Evolutionary conservation across 2,113 vertebrate genomes (phyloP), one percentile per base, ranked within the genome.

Genomic region (Amphiprion percula): DNA sequence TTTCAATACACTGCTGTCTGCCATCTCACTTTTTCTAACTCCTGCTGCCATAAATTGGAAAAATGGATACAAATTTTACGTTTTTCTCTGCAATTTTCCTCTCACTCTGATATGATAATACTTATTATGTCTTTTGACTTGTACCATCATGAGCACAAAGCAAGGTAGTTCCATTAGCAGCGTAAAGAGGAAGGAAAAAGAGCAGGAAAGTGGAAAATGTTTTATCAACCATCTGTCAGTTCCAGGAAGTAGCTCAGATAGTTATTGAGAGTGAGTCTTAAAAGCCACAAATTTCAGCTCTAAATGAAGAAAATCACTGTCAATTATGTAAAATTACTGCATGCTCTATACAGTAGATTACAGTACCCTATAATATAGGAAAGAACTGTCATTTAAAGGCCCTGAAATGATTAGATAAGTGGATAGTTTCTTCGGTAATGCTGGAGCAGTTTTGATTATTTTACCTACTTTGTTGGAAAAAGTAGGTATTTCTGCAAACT

Each of bases 41-140:
- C 30, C 1, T 5, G 30, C 30, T 6, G 30, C 30, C 30, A 30
- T 30, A 6, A 30, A 30, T 4, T 30, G 30, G 30, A 30, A 30
- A 4, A 5, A 30, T 6, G 30, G 6, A 30, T 5, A 30, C 30
- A 30, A 30, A 30, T 30, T 30, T 4, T 30, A 30, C 30, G 2
- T 30, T 30, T 30, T 30, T 6, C 30, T 30, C 4, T 30, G 5
- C 6, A 30, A 47, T 44, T 17, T 59, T 10, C 28, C 46, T 46
- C 9, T 41, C 30, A 15, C 49, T 64, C 23, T 64, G 46, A 74
- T 49, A 52, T 10, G 21, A 30, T 30, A 30, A 30, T 6, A 11
- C 21, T 59, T 23, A 71, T 71, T 64, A 50, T 49, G 15, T 52
- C 12, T 24, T 70, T 56, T 56, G 24, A 70, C 30, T 24, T 53